Evolutionary conservation across 2,888 invertebrate species (phyloP).

Genomic region (Dryadula phaetusa): DNA sequence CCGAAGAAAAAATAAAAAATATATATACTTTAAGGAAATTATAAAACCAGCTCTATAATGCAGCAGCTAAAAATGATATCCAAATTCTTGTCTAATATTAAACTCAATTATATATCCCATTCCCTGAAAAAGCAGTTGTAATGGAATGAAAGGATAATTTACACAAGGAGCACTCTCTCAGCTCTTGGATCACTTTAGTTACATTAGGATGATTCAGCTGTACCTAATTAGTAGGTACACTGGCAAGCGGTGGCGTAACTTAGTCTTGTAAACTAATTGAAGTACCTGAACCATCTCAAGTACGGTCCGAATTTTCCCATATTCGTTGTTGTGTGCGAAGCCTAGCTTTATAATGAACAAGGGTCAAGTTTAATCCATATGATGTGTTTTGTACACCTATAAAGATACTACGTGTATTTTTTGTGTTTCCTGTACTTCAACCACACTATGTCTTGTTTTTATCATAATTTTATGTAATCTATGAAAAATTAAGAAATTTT

Average conservation of each 20-base stretch:
- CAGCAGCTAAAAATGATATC: background rate
- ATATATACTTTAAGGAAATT: no score
- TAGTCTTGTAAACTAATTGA: conserved; percentile 33
- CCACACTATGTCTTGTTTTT: background rate
- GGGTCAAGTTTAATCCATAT: conserved; percentile 14
- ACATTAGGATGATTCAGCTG: conserved; percentile 8
- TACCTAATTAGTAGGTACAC: conserved; percentile 14
- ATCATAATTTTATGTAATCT: background rate
- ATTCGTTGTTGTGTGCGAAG: background rate
- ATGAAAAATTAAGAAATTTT: no score
- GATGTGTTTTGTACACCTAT: background rate
- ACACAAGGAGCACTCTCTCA: background rate
- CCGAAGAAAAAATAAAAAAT: no score
- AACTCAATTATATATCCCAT: background rate
- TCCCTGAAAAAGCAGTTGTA: background rate
- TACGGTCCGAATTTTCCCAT: conserved; percentile 30
- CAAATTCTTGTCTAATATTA: background rate
- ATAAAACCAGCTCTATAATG: no score
- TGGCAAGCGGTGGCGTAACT: conserved; percentile 11
- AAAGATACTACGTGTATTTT: background rate
- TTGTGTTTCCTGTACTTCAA: background rate
- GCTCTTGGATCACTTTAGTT: background rate
- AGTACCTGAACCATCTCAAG: conserved; percentile 27
- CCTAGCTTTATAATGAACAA: background rate
- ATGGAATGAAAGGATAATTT: conserved; percentile 1